phyloP scores from a whole-genome alignment of 2,113 vertebrate genomes.

The Meles meles region DNA sequence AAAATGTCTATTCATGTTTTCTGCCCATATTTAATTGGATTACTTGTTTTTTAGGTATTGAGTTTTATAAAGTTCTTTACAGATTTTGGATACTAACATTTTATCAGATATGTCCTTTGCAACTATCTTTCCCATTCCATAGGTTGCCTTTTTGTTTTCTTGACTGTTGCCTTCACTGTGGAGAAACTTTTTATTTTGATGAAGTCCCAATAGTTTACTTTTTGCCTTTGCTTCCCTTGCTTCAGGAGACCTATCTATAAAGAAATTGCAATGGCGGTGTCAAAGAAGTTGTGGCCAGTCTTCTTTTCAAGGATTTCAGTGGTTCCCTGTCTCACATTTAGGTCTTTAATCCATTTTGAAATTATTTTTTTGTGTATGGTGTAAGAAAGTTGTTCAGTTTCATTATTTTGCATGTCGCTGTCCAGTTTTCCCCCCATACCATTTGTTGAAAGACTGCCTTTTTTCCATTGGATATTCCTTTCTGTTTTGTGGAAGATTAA shows the following conservation, averaged over 20 bases:
- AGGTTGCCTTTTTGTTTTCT: neutral
- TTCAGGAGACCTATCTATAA: neutral
- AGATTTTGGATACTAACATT: neutral
- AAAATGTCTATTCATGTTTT: neutral
- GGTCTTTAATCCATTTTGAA: neutral
- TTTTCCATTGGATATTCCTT: neutral
- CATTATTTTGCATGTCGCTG: neutral
- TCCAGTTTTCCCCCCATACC: neutral
- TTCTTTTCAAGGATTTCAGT: neutral
- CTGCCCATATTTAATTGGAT: neutral
- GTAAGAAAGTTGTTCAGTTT: neutral
- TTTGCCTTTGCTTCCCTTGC: neutral
- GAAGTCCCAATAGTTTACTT: neutral
- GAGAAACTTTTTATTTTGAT: neutral
- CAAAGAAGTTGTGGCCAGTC: neutral
- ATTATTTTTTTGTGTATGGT: neutral
- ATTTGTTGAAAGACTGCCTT: neutral
- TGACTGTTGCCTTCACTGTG: neutral
- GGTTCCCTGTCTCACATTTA: neutral
- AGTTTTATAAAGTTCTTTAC: neutral
- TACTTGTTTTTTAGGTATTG: neutral
- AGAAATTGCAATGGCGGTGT: neutral
- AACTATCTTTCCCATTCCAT: neutral
- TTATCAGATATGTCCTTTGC: neutral
- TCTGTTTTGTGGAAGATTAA: neutral